Evolutionary conservation across 2,113 vertebrate genomes (phyloP).

Genomic region (Clarias gariepinus): DNA sequence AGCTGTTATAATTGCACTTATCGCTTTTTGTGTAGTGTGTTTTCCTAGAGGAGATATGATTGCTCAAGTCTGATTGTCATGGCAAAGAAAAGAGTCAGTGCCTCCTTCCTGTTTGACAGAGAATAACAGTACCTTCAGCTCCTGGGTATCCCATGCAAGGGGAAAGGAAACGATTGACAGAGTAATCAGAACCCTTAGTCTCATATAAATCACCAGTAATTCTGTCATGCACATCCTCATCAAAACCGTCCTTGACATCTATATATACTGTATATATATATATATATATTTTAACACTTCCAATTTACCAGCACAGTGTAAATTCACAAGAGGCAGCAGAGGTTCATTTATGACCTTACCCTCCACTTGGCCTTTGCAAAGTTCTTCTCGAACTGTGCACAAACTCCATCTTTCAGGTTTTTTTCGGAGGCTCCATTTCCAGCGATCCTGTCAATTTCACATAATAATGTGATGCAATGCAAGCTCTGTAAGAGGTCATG

Average conservation of each 20-base stretch:
- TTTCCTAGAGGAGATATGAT: conserved; percentile 27
- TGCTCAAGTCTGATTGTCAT: conserved; percentile 51
- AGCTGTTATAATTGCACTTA: not conserved
- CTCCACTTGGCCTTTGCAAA: conserved; percentile 87
- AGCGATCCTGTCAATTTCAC: conserved; percentile 73
- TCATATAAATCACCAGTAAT: conserved; percentile 50
- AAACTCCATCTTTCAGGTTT: conserved; percentile 83
- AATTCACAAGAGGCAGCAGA: not conserved
- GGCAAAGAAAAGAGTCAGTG: conserved; percentile 49
- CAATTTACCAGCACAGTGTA: conserved; percentile 23
- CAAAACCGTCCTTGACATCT: conserved; percentile 41
- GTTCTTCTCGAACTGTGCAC: conserved; percentile 86
- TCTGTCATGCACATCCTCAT: conserved; percentile 52
- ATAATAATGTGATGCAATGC: conserved; percentile 28
- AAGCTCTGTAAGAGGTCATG: not conserved
- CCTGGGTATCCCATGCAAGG: conserved; percentile 75
- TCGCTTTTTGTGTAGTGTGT: not conserved
- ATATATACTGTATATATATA: not conserved
- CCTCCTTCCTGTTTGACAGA: conserved; percentile 53
- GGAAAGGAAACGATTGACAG: conserved; percentile 72
- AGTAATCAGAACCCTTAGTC: conserved; percentile 50
- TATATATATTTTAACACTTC: not conserved
- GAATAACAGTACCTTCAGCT: conserved; percentile 78
- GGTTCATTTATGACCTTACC: conserved; percentile 65
- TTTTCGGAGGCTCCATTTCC: conserved; percentile 82